phyloP scores from a whole-genome alignment of 2,888 invertebrate genomes.

The Boloria selene region DNA sequence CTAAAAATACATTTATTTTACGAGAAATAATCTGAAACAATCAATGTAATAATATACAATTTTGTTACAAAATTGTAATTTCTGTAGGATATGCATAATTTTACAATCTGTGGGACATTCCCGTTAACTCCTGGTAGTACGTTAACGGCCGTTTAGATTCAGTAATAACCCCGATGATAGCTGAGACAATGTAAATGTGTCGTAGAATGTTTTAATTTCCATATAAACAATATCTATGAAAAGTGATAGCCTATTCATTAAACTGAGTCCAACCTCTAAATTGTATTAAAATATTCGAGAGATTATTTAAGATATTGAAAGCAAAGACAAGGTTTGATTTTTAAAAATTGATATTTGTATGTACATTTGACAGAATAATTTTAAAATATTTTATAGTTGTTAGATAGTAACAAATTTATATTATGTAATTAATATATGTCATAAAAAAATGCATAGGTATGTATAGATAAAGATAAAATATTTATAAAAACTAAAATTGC shows the following conservation, averaged over 20 bases:
- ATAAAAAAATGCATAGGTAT: too few relatives aligned
- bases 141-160: conserved; percentile 36
- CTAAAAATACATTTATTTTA: too few relatives aligned
- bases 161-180: conserved; percentile 34
- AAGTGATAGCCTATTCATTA: conserved; percentile 18
- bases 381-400: too few relatives aligned
- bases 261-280: conserved; percentile 10
- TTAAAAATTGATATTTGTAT: too few relatives aligned
- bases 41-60: conserved; percentile 30
- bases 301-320: too few relatives aligned
- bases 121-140: conserved; percentile 36
- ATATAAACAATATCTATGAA: conserved; percentile 35
- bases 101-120: conserved; percentile 40
- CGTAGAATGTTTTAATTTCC: conserved; percentile 39
- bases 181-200: conserved; percentile 37
- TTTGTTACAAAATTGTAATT: conserved; percentile 30
- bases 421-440: too few relatives aligned
- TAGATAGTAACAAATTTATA: too few relatives aligned
- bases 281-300: too few relatives aligned
- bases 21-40: conserved; percentile 23
- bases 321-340: too few relatives aligned
- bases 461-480: too few relatives aligned
- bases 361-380: too few relatives aligned
- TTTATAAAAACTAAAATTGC: too few relatives aligned
- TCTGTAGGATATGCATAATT: conserved; percentile 31